A percentile compares a stretch with the other conserved stretches of the same genome.
phyloP scores from a whole-genome alignment of 1,140 invertebrate genomes.

The Drosophila triauraria region DNA sequence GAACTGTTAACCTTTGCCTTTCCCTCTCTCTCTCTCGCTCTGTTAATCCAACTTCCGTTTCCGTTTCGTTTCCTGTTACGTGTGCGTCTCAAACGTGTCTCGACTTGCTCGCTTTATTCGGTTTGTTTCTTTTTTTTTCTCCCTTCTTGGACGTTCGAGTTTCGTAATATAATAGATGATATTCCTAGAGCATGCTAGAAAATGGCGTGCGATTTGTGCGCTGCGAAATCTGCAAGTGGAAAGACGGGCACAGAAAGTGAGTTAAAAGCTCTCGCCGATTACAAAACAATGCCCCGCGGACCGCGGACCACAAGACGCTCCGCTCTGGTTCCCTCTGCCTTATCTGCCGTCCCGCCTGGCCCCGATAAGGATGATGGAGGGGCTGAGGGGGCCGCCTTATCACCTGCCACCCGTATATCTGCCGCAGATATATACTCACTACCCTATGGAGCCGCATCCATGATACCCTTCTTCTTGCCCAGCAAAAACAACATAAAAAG shows the following conservation, averaged over 20 bases:
- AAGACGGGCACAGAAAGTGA: conserved; percentile 37
- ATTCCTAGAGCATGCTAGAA: conserved; percentile 69
- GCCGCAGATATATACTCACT: conserved; percentile 1
- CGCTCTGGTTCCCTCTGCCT: conserved; percentile 1
- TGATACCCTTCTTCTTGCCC: conserved; percentile 9
- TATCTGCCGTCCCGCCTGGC: conserved; percentile 16
- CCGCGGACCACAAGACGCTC: conserved; percentile 39
- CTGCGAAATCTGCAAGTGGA: conserved; percentile 69
- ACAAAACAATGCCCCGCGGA: conserved; percentile 41
- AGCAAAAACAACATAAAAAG: background rate
- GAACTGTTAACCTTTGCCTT: conserved; percentile 4
- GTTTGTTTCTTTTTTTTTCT: background rate
- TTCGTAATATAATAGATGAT: conserved; percentile 60
- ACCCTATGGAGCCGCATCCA: conserved; percentile 6
- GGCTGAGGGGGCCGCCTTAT: conserved; percentile 9
- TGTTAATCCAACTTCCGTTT: conserved; percentile 17
- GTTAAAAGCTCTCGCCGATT: conserved; percentile 30
- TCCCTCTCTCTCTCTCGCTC: conserved; percentile 5
- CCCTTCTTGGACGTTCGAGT: conserved; percentile 14
- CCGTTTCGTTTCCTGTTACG: conserved; percentile 14
- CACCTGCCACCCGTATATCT: conserved; percentile 23
- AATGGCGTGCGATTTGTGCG: conserved; percentile 72
- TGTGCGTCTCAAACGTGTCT: conserved; percentile 6
- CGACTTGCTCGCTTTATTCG: conserved; percentile 11
- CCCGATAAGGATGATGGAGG: conserved; percentile 36